Conservation (phyloP, 1,140 invertebrate genomes). For the Euglossa dilemma region DNA sequence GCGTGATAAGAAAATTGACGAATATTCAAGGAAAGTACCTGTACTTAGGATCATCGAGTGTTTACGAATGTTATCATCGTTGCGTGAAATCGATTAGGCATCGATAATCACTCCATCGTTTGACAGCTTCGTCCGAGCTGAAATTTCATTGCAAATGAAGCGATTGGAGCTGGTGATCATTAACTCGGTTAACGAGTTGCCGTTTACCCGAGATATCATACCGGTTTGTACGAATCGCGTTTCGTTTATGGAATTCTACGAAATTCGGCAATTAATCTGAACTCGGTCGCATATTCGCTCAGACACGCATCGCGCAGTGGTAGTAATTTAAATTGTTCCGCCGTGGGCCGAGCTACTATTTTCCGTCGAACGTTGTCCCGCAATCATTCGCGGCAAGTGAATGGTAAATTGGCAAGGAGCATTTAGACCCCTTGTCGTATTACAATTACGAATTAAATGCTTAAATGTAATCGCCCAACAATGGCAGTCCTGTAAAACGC, state of each 20-base stretch:
- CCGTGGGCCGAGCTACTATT: not conserved
- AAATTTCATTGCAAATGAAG: not conserved
- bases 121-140: not conserved
- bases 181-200: not conserved
- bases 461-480: not conserved
- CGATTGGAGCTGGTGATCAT: conserved; percentile 4
- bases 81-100: no score
- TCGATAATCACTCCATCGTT: no score
- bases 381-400: not conserved
- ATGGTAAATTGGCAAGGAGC: not conserved
- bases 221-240: not conserved
- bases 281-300: not conserved
- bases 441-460: not conserved
- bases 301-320: not conserved
- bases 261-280: not conserved
- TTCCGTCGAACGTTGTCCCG: not conserved
- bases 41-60: no score
- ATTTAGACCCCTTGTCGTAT: not conserved
- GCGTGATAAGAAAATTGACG: no score
- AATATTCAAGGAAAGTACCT: no score
- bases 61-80: no score
- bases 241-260: not conserved
- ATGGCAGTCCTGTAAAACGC: not conserved
- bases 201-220: conserved; percentile 3
- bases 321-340: conserved; percentile 1